Percentiles rank a stretch among this genome's conserved stretches.
These are phyloP conservation scores for Andricus quercusramuli DNA, from an alignment of 2,888 invertebrate species.

Conservation along the genomic window DNA sequence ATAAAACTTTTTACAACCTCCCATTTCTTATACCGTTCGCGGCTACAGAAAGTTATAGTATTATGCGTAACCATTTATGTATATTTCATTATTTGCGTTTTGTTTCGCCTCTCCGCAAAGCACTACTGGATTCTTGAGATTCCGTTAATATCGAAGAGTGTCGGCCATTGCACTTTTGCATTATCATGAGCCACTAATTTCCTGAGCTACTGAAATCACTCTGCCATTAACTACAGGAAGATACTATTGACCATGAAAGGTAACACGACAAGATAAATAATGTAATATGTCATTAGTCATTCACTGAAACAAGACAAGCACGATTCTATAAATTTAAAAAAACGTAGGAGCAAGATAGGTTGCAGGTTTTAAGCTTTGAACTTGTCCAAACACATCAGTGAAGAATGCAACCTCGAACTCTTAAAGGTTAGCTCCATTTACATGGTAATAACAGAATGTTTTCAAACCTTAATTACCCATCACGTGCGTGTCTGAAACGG, in stretches of 20 bases:
- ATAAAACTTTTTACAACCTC: slow-evolving; percentile 56
- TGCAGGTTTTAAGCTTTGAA: slow-evolving; percentile 55
- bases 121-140: slow-evolving; percentile 31
- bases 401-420: slow-evolving; percentile 23
- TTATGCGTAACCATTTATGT: slow-evolving; percentile 41
- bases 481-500: slow-evolving; percentile 46
- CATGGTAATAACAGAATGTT: slow-evolving; percentile 66
- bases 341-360: slow-evolving; percentile 57
- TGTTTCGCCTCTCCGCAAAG: slow-evolving; percentile 29
- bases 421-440: slow-evolving; percentile 59
- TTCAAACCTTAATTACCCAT: slow-evolving; percentile 62
- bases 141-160: slow-evolving; percentile 34
- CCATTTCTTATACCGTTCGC: slow-evolving; percentile 46
- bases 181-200: slow-evolving; percentile 7
- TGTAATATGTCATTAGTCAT: not conserved
- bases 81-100: slow-evolving; percentile 41
- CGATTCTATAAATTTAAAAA: slow-evolving; percentile 44
- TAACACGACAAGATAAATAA: not conserved
- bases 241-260: not conserved
- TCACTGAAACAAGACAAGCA: not conserved
- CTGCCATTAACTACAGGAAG: not conserved
- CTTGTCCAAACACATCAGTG: slow-evolving; percentile 23
- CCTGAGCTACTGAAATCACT: not conserved
- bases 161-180: slow-evolving; percentile 34
- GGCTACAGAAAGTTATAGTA: slow-evolving; percentile 43